These are phyloP conservation scores for Clistopyga incitator DNA, from an alignment of 2,888 invertebrate genomes.

Conservation along the genomic window DNA sequence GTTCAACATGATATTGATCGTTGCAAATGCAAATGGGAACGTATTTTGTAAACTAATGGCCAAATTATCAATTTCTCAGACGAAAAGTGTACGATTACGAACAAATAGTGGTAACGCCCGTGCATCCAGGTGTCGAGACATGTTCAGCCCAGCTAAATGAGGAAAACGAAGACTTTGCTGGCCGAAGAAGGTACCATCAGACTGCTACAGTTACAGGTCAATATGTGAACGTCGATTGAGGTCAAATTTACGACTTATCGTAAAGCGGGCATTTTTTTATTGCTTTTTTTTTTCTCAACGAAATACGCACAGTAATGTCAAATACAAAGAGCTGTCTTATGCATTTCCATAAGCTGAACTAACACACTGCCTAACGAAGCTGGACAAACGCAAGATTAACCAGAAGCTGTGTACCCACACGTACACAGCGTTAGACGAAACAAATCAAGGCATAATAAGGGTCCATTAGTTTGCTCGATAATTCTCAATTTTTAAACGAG, in stretches of 20 bases:
- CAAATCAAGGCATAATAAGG: constrained; percentile 51
- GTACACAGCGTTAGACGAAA: constrained; percentile 20
- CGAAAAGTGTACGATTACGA: constrained; percentile 93
- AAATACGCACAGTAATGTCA: constrained; percentile 48
- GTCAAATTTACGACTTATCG: constrained; percentile 5
- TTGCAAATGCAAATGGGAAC: background rate
- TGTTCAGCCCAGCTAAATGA: constrained; percentile 96
- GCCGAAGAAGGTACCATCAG: constrained; percentile 96
- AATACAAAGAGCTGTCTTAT: constrained; percentile 10
- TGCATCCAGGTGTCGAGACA: constrained; percentile 91
- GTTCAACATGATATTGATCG: background rate
- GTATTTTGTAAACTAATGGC: constrained; percentile 19
- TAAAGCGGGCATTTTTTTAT: background rate
- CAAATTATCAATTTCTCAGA: constrained; percentile 84
- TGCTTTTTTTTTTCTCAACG: constrained; percentile 19
- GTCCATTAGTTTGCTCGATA: constrained; percentile 46
- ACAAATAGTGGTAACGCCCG: constrained; percentile 93
- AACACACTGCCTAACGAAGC: constrained; percentile 52
- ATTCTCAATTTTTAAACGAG: constrained; percentile 34
- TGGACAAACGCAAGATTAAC: constrained; percentile 29
- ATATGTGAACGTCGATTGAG: constrained; percentile 85
- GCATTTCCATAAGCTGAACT: constrained; percentile 33
- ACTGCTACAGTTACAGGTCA: constrained; percentile 92
- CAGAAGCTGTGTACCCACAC: constrained; percentile 16
- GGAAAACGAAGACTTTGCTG: constrained; percentile 97